Conservation (phyloP, 2,113 vertebrate genomes). For the Theristicus caerulescens region DNA sequence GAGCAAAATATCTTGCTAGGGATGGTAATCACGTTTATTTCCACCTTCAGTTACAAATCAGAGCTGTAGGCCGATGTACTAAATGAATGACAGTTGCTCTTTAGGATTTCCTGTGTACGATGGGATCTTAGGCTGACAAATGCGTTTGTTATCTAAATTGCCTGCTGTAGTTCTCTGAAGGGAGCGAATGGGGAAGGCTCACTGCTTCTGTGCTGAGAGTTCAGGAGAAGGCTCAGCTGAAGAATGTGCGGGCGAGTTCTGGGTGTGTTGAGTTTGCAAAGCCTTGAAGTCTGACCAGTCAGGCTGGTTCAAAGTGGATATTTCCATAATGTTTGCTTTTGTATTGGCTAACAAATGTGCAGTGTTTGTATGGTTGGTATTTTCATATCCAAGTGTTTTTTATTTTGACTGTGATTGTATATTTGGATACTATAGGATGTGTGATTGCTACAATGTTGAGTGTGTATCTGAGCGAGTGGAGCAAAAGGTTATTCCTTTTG, state of each 20-base stretch:
- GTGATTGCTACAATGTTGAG: conserved; percentile 44
- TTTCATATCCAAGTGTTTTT: conserved; percentile 46
- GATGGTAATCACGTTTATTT: background rate
- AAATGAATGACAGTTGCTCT: background rate
- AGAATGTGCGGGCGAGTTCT: background rate
- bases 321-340: conserved; percentile 63
- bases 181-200: background rate
- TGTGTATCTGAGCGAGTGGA: conserved; percentile 59
- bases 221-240: background rate
- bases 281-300: background rate
- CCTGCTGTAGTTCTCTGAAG: conserved; percentile 23
- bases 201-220: background rate
- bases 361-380: conserved; percentile 60
- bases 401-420: conserved; percentile 62
- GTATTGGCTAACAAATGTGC: conserved; percentile 72
- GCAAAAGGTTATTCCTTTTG: conserved; percentile 54
- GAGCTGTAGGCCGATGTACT: background rate
- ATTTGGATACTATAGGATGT: conserved; percentile 55
- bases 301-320: conserved; percentile 20
- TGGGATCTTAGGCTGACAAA: background rate
- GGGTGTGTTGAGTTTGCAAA: conserved; percentile 4
- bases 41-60: background rate
- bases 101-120: background rate
- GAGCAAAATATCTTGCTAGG: background rate
- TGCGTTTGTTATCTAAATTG: background rate